phyloP scores from a whole-genome alignment of 2,113 vertebrate genomes.

The Scolopax mira region DNA sequence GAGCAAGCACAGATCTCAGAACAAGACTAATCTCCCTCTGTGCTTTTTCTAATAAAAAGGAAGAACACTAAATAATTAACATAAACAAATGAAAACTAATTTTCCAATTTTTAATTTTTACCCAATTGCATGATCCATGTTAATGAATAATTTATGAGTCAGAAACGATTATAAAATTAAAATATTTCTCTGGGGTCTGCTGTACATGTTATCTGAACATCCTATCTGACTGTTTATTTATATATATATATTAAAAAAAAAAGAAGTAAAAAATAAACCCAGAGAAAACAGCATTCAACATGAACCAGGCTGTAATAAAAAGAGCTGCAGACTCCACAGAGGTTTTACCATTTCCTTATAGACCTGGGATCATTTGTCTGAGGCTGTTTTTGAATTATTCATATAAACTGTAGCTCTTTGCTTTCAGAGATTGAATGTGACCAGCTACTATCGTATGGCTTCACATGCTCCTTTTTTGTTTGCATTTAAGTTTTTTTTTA shows the following conservation, averaged over 20 bases:
- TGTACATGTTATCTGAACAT: conserved; percentile 33
- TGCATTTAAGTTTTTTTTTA: conserved; percentile 49
- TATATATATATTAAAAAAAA: background rate
- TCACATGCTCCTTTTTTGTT: conserved; percentile 43
- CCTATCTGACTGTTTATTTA: conserved; percentile 42
- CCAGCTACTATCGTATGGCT: conserved; percentile 11
- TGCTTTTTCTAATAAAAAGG: conserved; percentile 43
- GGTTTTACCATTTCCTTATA: conserved; percentile 70
- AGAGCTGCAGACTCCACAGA: conserved; percentile 64
- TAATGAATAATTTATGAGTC: conserved; percentile 76
- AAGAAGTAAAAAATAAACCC: conserved; percentile 63
- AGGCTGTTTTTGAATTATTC: conserved; percentile 83
- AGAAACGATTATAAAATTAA: conserved; percentile 62
- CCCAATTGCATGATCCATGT: conserved; percentile 22
- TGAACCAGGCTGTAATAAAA: conserved; percentile 75
- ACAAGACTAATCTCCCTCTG: background rate
- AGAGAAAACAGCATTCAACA: conserved; percentile 67
- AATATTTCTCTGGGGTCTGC: conserved; percentile 55
- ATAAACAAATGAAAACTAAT: conserved; percentile 77
- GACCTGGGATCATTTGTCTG: conserved; percentile 76
- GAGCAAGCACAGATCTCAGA: background rate
- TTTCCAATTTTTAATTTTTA: conserved; percentile 68
- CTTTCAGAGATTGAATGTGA: conserved; percentile 57
- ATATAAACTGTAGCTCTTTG: conserved; percentile 58
- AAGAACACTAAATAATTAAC: conserved; percentile 71